Evolutionary conservation across 2,113 vertebrate species (phyloP), one percentile per base, ranked within the genome.

Genomic region (Bettongia penicillata): DNA sequence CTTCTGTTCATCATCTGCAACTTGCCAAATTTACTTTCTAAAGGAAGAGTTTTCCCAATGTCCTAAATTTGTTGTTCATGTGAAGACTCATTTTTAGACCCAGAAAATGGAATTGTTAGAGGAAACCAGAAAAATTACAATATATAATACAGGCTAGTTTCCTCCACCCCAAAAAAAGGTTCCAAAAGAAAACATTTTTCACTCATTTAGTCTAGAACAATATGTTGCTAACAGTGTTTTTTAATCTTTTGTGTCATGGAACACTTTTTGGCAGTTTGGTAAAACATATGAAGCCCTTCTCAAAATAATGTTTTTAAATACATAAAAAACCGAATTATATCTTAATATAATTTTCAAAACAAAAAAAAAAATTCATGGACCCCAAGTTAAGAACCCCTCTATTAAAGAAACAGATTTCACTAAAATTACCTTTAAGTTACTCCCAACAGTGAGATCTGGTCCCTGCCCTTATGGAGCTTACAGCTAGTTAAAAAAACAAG

Each of bases 1-100:
- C 48, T 37, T 77, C 31, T 93, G 9, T 89, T 92, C 84, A 93
- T 53, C 90, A 93, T 53, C 90, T 96, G 51, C 90, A 98, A 91
- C 43, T 61, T 91, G 96, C 37, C 91, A 37, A 93, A 16, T 93
- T 53, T 61, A 93, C 48, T 51, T 92, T 55, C n/a, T 94, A 95
- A 94, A 91, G 48, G 10, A 93, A 93, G 28, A 91, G 28, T 3
- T 50, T 96, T 94, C 92, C 11, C 11, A 77, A 43, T 14, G 1
- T 93, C 47, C n/a, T 93, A 37, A 92, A 10, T 48, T 43, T 43
- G 93, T 16, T 90, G 14, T 84, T 92, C 90, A 93, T 11, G 90
- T 52, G 22, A 94, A 96, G 93, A 93, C 53, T 77, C 95, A 93
- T 50, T 52, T 93, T 90, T 90, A 95, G 23, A 49, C 92, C 19